Evolutionary conservation across 2,888 invertebrate genomes (phyloP).

Genomic region (Rotaria sp.): DNA sequence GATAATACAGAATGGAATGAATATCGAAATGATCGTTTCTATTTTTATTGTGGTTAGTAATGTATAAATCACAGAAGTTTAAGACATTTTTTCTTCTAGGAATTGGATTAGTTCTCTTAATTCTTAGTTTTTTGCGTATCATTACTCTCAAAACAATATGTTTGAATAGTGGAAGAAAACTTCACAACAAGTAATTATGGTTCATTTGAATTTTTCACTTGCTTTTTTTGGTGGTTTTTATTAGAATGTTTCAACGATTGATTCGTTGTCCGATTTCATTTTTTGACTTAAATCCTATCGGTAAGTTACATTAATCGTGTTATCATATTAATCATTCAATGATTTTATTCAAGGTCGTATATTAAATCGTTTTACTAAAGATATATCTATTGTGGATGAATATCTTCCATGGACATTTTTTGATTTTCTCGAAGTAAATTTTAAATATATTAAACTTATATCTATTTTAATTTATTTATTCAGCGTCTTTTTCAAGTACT

Average conservation of each 20-base stretch:
- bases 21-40: not conserved
- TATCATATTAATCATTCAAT: too few relatives aligned
- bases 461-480: not conserved
- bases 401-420: too few relatives aligned
- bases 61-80: too few relatives aligned
- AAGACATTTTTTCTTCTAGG: not conserved
- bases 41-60: not conserved
- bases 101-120: not conserved
- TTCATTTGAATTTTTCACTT: not conserved
- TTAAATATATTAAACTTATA: too few relatives aligned
- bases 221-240: not conserved
- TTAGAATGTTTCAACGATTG: conserved; percentile 13
- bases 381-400: too few relatives aligned
- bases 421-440: too few relatives aligned
- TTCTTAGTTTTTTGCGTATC: not conserved
- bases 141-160: not conserved
- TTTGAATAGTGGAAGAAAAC: not conserved
- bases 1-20: not conserved
- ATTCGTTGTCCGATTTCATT: not conserved
- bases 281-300: not conserved
- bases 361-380: too few relatives aligned
- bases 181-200: not conserved
- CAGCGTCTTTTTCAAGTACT: not conserved
- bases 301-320: not conserved
- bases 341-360: not conserved